Conservation (phyloP, 2,113 vertebrate species). For the Pygoscelis adeliae region DNA sequence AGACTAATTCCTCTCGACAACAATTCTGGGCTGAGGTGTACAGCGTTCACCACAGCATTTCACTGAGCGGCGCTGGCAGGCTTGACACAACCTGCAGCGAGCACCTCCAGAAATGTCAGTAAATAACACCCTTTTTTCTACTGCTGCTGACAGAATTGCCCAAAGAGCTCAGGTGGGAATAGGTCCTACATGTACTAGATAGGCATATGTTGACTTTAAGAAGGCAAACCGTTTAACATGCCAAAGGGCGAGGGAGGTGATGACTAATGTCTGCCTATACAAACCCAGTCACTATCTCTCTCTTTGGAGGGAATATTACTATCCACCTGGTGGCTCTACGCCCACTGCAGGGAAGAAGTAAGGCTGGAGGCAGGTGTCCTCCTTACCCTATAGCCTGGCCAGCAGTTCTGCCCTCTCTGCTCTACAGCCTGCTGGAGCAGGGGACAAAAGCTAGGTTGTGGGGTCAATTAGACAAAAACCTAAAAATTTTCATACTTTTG, state of each 20-base stretch:
- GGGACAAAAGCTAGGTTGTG: not conserved
- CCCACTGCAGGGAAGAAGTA: not conserved
- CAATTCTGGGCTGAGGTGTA: not conserved
- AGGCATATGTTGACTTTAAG: not conserved
- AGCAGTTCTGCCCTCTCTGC: not conserved
- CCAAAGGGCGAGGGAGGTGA: accelerated
- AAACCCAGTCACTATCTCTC: not conserved
- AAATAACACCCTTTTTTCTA: not conserved
- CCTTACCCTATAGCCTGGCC: accelerated
- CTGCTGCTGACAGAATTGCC: not conserved
- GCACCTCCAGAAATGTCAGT: not conserved
- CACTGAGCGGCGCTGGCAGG: accelerated
- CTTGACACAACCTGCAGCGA: not conserved
- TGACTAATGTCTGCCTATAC: not conserved
- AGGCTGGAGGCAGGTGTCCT: not conserved
- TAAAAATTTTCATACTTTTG: not conserved
- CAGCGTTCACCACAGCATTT: not conserved
- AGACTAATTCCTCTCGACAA: not conserved
- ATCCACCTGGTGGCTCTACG: not conserved
- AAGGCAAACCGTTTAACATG: not conserved
- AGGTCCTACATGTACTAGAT: not conserved
- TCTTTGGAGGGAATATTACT: not conserved
- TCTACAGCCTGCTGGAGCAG: not conserved
- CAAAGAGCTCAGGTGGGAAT: not conserved
- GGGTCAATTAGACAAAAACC: not conserved